Percentiles rank a stretch among this genome's conserved stretches.
These are phyloP conservation scores for Chondrilla cf. caribensis DNA, from an alignment of 37 sponge, comb jelly and placozoan species.

Conservation along the genomic window DNA sequence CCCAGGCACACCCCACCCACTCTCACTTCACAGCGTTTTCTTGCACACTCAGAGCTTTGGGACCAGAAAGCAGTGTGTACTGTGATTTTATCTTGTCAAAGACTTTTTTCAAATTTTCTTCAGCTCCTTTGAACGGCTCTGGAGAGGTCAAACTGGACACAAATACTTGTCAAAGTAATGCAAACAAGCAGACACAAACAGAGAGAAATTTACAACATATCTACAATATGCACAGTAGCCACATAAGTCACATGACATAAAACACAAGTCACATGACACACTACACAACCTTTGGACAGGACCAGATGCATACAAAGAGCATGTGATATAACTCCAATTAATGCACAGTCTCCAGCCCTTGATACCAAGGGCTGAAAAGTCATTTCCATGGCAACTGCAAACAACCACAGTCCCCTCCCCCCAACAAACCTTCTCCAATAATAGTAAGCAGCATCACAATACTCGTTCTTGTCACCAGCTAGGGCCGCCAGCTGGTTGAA, in stretches of 20 bases:
- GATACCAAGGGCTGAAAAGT: too few species aligned
- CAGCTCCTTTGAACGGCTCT: slow-evolving; percentile 68
- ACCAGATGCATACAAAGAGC: too few species aligned
- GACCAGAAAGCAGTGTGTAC: slow-evolving; percentile 16
- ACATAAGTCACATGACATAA: too few species aligned
- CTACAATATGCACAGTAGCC: background rate
- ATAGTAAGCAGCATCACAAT: slow-evolving; percentile 68
- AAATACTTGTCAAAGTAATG: background rate
- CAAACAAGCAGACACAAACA: slow-evolving; percentile 7
- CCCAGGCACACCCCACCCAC: too few species aligned
- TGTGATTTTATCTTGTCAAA: slow-evolving; percentile 31
- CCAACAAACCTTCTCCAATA: slow-evolving; percentile 67
- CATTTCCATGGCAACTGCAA: background rate
- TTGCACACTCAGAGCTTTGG: background rate
- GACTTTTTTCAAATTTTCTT: slow-evolving; percentile 53
- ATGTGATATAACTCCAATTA: too few species aligned
- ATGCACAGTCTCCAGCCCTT: too few species aligned
- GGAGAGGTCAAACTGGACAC: slow-evolving; percentile 54
- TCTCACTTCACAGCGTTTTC: slow-evolving; percentile 49
- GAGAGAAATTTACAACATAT: background rate
- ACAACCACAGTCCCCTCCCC: background rate
- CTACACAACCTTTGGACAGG: too few species aligned
- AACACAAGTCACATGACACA: too few species aligned
- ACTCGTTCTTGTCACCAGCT: slow-evolving; percentile 54
- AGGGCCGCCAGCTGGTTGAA: slow-evolving; percentile 79